Base-by-base conservation (phyloP, 2,113 vertebrate genomes). In the Platichthys stellatus region DNA sequence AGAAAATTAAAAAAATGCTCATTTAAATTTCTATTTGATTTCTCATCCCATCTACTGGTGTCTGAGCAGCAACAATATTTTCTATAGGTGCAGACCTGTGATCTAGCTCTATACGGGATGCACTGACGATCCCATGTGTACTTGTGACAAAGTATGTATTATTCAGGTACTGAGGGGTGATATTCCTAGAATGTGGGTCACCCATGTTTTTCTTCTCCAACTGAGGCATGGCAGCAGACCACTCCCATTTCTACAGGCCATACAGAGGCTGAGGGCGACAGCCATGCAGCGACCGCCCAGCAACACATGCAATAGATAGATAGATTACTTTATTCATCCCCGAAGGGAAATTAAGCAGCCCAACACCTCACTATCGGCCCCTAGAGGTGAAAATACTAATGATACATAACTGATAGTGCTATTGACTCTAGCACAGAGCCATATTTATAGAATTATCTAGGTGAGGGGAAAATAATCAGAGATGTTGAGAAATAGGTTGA, bases 151-250 rank as follows among this genome's bases (percentile, higher is more conserved):
- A 80, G 65, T 81, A 89, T 93, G 28, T 72, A 87, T 90, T 86
- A 92, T 90, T 91, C 81, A 92, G 65, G 64, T 76, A 72, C 82
- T 78, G 66, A 74, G 71, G 66, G 63, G 38, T 69, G 82, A 86
- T 86, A 86, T 87, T 88, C 77, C 68, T 79, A 68, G 88, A 90
- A 93, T 90, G 86, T 93, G 90, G 92, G 92, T 93, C 91, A 93
- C 75, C 77, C 54, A 71, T 89, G 75, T 80, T 90, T 86, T 89
- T 75, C 71, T 87, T 69, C 59, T 74, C 40, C 59, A 70, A 72
- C 63, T 38, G 57, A 63, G 63, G 35, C 47, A 57, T 74, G 28
- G 40, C 54, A 26, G 76, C 43, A 63, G 72, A 68, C 77, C 64
- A 59, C 75, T 78, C 83, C 77, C 74, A 72, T 21, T 43, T 60